A percentile compares a stretch with the other conserved stretches of the same genome.
phyloP scores from a whole-genome alignment of 2,888 invertebrate genomes.

The Clunio marinus region DNA sequence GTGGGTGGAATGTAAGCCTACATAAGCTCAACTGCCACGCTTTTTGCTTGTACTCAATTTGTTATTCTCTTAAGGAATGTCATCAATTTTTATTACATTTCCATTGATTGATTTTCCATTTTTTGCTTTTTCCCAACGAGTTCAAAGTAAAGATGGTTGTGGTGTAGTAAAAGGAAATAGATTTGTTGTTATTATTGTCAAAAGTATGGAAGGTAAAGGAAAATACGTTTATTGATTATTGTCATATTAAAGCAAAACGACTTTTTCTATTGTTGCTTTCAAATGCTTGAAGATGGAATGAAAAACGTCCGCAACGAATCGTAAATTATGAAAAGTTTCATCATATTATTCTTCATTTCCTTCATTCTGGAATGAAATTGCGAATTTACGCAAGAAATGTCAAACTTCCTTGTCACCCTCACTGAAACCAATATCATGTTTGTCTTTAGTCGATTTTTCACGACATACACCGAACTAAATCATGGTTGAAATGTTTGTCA shows the following conservation, averaged over 20 bases:
- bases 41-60: conserved; percentile 15
- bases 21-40: too few species aligned
- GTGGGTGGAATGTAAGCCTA: not conserved
- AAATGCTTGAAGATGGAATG: not conserved
- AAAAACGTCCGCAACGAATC: conserved; percentile 5
- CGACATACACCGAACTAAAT: not conserved
- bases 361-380: not conserved
- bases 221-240: conserved; percentile 22
- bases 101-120: conserved; percentile 33
- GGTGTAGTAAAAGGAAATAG: conserved; percentile 9
- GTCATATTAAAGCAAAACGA: conserved; percentile 14
- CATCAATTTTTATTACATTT: conserved; percentile 28
- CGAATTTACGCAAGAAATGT: too few species aligned
- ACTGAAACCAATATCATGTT: not conserved
- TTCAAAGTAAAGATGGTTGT: conserved; percentile 16
- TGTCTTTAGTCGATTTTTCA: not conserved
- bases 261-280: not conserved
- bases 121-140: conserved; percentile 4
- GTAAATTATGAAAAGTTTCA: not conserved
- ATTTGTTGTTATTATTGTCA: conserved; percentile 17
- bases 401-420: not conserved
- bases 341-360: too few species aligned
- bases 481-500: conserved; percentile 16
- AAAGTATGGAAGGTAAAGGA: conserved; percentile 4
- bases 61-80: not conserved